Evolutionary conservation across 2,888 invertebrate species (phyloP).

Genomic region (Lochmaea capreae): DNA sequence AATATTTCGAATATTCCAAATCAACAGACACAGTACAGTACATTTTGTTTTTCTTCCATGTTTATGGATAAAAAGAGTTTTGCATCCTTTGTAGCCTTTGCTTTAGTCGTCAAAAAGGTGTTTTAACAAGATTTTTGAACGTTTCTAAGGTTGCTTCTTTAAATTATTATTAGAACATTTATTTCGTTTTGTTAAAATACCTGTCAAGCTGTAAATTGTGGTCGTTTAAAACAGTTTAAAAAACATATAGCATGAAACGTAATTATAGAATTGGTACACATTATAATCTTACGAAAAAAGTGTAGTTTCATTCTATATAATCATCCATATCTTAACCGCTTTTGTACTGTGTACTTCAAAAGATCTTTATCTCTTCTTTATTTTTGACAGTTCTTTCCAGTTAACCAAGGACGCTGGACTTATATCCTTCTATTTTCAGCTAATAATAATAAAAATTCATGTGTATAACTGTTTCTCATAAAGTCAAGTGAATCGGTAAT

Average conservation of each 20-base stretch:
- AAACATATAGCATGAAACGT: constrained; percentile 1
- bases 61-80: constrained; percentile 20
- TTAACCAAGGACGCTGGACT: constrained; percentile 26
- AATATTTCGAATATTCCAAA: too few relatives aligned
- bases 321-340: constrained; percentile 7
- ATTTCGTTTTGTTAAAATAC: constrained; percentile 17
- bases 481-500: neutral
- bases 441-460: constrained; percentile 1
- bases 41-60: neutral
- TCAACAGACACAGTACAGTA: neutral
- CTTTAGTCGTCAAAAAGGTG: constrained; percentile 27
- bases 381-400: constrained; percentile 22
- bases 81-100: constrained; percentile 15
- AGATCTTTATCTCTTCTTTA: neutral
- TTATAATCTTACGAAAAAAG: too few relatives aligned
- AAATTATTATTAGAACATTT: neutral
- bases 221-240: constrained; percentile 8
- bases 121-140: constrained; percentile 11
- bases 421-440: constrained; percentile 21
- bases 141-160: neutral
- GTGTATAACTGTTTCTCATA: neutral
- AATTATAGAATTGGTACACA: neutral
- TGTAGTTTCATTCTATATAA: constrained; percentile 4
- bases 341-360: neutral
- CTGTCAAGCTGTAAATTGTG: constrained; percentile 23